Conservation (phyloP, 1,140 invertebrate species). For the Acromyrmex charruanus region DNA sequence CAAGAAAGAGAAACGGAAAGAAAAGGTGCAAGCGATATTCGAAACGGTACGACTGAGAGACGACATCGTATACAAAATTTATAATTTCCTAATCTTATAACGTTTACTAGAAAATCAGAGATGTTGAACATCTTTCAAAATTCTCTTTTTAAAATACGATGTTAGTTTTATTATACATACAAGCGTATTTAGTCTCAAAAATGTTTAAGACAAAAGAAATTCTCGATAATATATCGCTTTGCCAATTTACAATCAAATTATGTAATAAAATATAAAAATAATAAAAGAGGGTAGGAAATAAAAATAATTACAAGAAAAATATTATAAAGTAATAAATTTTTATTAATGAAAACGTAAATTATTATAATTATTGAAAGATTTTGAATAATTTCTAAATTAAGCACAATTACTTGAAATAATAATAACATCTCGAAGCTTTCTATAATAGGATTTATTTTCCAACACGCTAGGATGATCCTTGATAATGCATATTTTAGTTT, state of each 20-base stretch:
- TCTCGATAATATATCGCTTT: background rate
- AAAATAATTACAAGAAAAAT: no score
- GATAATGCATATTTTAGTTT: slow-evolving; percentile 28
- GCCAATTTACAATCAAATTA: background rate
- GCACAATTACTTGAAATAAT: slow-evolving; percentile 12
- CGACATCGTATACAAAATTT: slow-evolving; percentile 53
- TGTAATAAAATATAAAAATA: background rate
- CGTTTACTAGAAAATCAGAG: slow-evolving; percentile 22
- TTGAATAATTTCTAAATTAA: background rate
- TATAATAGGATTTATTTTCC: slow-evolving; percentile 23
- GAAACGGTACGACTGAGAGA: slow-evolving; percentile 13
- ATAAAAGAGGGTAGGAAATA: no score
- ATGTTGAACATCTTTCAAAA: slow-evolving; percentile 34
- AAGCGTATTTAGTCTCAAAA: background rate
- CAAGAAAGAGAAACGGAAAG: slow-evolving; percentile 29
- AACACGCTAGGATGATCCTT: slow-evolving; percentile 2
- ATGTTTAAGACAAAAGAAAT: background rate
- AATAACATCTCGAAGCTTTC: background rate
- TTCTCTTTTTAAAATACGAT: slow-evolving; percentile 14
- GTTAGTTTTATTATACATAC: background rate
- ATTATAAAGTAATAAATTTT: background rate
- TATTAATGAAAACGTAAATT: slow-evolving; percentile 6
- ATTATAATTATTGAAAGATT: background rate
- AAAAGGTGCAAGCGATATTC: slow-evolving; percentile 22
- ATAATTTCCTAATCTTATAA: slow-evolving; percentile 58